Base-by-base conservation (phyloP, 2,888 invertebrate genomes). In the Tridacna crocea region DNA sequence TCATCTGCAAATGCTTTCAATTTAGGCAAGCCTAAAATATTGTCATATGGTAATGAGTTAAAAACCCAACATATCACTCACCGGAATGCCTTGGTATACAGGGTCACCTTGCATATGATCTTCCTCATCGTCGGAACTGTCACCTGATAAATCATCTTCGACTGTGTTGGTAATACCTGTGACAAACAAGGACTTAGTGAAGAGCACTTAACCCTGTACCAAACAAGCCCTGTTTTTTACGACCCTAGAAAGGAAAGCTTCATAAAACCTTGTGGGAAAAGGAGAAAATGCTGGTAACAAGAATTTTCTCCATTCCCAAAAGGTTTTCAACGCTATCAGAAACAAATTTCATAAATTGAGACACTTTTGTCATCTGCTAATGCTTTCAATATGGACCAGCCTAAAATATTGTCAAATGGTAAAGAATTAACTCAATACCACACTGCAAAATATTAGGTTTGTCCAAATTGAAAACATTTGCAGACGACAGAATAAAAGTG, bases 61-160 rank as follows among this genome's bases (percentile, higher is more conserved):
- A 55, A 11, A 36, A 8, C 36, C 2, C 36, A 36, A 36, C 36
- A 36, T 72, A 26, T 66, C 13, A 51, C 75, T 10, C 61, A 77
- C 77, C 58, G 85, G 82, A 65, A 85, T 81, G 72, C 83, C 85
- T 47, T 83, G 77, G 70, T 77, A 84, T 13, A 82, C 82, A n/a
- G 80, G 77, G 13, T 80, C 77, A 24, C 77, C 85, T n/a, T 77
- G 83, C 22, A 87, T 88, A 63, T 90, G 90, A 4, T 92, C 91
- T 58, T 90, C 91, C n/a, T 68, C 68, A 81, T 91, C 90, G 24
- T 90, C 89, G 0, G 90, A 87, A 17, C 90, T 90, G 17, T 90
- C 91, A 19, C 88, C 91, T 24, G 91, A 91, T 0, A 90, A 90
- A 65, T 89, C 88, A 24, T 88, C 86, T 51, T 82, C 80, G 12